These are phyloP conservation scores for Alfaro cultratus DNA, from an alignment of 2,797 vertebrate genomes.

Conservation along the genomic window DNA sequence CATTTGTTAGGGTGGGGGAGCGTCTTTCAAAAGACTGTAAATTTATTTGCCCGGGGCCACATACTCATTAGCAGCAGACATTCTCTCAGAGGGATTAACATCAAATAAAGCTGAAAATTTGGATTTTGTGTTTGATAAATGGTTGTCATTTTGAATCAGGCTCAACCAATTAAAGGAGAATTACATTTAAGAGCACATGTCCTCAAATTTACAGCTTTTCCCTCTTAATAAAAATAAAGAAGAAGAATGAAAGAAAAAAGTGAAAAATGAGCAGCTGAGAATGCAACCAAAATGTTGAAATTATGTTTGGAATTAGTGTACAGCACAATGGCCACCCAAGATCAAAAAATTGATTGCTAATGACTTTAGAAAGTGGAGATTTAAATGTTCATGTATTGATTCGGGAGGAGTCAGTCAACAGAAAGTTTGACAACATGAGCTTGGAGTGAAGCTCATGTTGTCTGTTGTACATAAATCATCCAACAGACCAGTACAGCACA, in stretches of 20 bases:
- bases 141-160: conserved; percentile 37
- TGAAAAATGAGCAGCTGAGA: not conserved
- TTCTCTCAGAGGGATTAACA: conserved; percentile 34
- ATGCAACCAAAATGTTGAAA: not conserved
- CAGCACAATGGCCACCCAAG: not conserved
- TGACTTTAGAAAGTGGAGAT: not conserved
- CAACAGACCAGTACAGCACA: not conserved
- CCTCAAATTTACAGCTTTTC: not conserved
- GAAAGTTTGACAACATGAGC: not conserved
- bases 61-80: conserved; percentile 47
- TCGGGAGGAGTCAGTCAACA: not conserved
- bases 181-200: conserved; percentile 21
- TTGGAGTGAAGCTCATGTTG: too few relatives aligned
- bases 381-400: not conserved
- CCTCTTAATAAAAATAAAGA: not conserved
- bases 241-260: not conserved
- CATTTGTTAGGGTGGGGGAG: conserved; percentile 50
- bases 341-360: not conserved
- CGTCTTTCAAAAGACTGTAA: conserved; percentile 50
- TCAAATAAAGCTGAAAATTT: conserved; percentile 39
- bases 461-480: too few relatives aligned
- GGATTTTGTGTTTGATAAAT: conserved; percentile 37
- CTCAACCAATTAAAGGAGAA: not conserved
- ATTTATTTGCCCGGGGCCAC: conserved; percentile 33
- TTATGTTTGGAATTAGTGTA: not conserved